Conservation (phyloP, 2,888 invertebrate species). For the Amphipoea oculea region DNA sequence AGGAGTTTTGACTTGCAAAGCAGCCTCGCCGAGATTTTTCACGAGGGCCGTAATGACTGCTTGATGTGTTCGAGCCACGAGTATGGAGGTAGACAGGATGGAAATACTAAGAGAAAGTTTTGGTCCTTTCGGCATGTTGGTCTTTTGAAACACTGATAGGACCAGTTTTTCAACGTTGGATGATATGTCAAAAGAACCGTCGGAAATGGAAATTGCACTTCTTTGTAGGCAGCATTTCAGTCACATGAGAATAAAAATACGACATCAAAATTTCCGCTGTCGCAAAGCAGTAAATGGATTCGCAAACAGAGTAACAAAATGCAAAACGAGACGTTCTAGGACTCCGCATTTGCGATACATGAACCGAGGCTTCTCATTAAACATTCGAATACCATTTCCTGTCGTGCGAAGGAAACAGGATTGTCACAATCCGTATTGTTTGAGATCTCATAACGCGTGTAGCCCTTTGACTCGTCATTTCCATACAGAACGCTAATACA, state of each 20-base stretch:
- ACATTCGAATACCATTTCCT: constrained; percentile 88
- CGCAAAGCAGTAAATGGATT: constrained; percentile 49
- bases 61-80: constrained; percentile 80
- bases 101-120: constrained; percentile 44
- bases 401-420: constrained; percentile 87
- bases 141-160: constrained; percentile 21
- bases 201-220: constrained; percentile 1
- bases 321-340: constrained; percentile 56
- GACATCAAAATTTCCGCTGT: constrained; percentile 31
- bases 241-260: constrained; percentile 33
- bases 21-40: constrained; percentile 87
- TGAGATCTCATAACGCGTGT: constrained; percentile 89
- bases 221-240: constrained; percentile 13
- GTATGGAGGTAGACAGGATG: constrained; percentile 68
- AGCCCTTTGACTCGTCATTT: constrained; percentile 87
- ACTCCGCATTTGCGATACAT: constrained; percentile 75
- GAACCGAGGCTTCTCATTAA: constrained; percentile 85
- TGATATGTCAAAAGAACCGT: constrained; percentile 6
- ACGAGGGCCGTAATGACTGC: constrained; percentile 89
- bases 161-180: constrained; percentile 13
- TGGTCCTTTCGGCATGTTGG: constrained; percentile 23
- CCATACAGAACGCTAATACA: constrained; percentile 83
- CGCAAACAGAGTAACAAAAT: constrained; percentile 56
- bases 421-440: constrained; percentile 89
- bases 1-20: constrained; percentile 90